phyloP scores from a whole-genome alignment of 2,888 invertebrate genomes.

The Drosophila meridiana region DNA sequence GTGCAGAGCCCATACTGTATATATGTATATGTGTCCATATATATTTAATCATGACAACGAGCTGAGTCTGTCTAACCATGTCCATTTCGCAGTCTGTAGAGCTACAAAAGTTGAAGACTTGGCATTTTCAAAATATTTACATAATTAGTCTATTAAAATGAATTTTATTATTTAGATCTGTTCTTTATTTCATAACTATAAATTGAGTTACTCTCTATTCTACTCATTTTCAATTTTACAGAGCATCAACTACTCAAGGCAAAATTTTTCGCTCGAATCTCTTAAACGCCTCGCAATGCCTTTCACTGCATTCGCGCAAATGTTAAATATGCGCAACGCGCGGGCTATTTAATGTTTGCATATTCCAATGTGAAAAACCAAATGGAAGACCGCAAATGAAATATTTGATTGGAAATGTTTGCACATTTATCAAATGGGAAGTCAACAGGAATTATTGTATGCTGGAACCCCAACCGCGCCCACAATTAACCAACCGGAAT shows the following conservation, averaged over 20 bases:
- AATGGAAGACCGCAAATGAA: conserved; percentile 16
- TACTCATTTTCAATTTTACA: background rate
- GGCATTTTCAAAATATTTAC: too few species aligned
- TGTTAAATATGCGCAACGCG: conserved; percentile 30
- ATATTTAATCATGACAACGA: too few species aligned
- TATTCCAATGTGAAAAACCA: conserved; percentile 15
- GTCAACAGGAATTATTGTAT: conserved; percentile 3
- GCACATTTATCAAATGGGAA: conserved; percentile 13
- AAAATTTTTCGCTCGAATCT: background rate
- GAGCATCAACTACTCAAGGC: background rate
- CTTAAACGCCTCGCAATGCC: background rate
- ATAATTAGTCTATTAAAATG: too few species aligned
- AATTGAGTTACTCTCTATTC: background rate
- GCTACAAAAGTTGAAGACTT: too few species aligned
- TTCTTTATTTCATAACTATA: background rate
- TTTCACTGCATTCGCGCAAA: background rate
- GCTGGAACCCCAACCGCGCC: background rate
- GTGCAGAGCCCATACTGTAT: too few species aligned
- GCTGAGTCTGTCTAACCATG: too few species aligned
- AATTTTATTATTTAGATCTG: background rate
- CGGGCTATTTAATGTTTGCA: conserved; percentile 28
- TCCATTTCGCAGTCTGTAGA: too few species aligned
- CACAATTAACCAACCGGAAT: conserved; percentile 10
- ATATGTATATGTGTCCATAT: too few species aligned
- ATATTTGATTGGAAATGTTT: conserved; percentile 29